Percentiles rank a stretch among this genome's conserved stretches.
These are phyloP conservation scores for Eupithecia abbreviata DNA, from an alignment of 2,888 invertebrate genomes.

Conservation along the genomic window DNA sequence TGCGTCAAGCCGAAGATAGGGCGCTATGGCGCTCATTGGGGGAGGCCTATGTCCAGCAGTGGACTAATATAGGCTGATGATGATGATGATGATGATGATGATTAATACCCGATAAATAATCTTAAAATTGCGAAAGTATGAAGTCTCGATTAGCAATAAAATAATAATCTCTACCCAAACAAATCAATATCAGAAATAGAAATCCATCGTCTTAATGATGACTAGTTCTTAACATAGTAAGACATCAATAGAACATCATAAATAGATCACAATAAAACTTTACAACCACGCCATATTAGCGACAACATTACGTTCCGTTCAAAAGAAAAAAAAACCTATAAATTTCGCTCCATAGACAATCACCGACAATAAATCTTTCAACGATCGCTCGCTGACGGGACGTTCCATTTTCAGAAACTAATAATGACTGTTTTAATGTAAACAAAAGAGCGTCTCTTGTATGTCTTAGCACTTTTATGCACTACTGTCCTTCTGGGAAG, in stretches of 20 bases:
- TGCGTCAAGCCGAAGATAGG: too few relatives aligned
- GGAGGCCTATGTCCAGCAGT: too few relatives aligned
- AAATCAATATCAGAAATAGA: not conserved
- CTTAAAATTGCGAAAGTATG: not conserved
- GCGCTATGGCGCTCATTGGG: too few relatives aligned
- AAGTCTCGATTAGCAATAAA: not conserved
- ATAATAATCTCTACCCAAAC: not conserved
- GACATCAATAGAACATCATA: constrained; percentile 28
- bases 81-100: too few relatives aligned
- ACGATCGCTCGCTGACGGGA: constrained; percentile 47
- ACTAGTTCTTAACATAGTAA: constrained; percentile 16
- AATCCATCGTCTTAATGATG: not conserved
- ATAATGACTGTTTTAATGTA: constrained; percentile 58
- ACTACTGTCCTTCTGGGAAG: constrained; percentile 60
- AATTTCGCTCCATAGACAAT: constrained; percentile 49
- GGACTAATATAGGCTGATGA: too few relatives aligned
- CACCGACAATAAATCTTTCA: constrained; percentile 52
- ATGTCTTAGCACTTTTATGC: constrained; percentile 32
- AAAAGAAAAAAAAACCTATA: constrained; percentile 40
- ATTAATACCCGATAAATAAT: too few relatives aligned
- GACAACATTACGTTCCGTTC: constrained; percentile 28
- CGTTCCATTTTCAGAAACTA: constrained; percentile 55
- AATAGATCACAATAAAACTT: constrained; percentile 38
- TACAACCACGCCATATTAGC: constrained; percentile 37
- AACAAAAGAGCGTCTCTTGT: constrained; percentile 49